Base-by-base conservation (phyloP, 1,140 invertebrate species). In the Triops longicaudatus region DNA sequence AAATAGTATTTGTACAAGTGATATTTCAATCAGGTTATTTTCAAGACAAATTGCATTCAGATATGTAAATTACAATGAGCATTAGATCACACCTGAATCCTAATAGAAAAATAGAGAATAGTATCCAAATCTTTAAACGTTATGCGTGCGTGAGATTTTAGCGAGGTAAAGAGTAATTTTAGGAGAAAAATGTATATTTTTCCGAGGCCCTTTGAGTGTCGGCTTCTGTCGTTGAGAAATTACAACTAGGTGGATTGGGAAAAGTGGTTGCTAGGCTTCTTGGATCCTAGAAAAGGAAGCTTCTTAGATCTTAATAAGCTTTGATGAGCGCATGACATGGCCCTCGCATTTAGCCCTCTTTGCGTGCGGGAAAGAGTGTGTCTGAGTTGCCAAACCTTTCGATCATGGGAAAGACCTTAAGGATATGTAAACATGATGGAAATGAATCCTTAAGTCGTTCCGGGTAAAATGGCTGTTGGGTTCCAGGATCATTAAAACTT, bases 361-460 rank as follows among this genome's bases (percentile, higher is more conserved):
- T 22, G 50, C 22, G 50, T 63, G 50, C 50, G 5, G 14, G 17
- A 63, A 63, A 63, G 10, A 63, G 17, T 63, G 17, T 63, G 14
- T 17, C 50, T 22, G 50, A 63, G 50, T 63, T 63, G 9, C 50
- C 10, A 22, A 22, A 63, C 50, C 50, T 63, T 22, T 63, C 50
- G 50, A 63, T 63, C 50, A 63, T 63, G 50, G 50, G 50, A 63
- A 63, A 63, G 50, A 63, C 17, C 50, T 63, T 22, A 63, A 63
- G 50, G 50, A 63, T 63, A 63, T 63, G 50, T 22, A 22, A 22
- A 63, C 31, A 37, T 37, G 31, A 4, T 37, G 31, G 31, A 37
- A 37, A 37, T 37, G 31, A 37, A 37, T 37, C 31, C 31, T 37
- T 37, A 37, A 37, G 31, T 37, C 31, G 31, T 37, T 37, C 31